These are phyloP conservation scores for Penaeus japonicus DNA, from an alignment of 1,140 invertebrate genomes.

Conservation along the genomic window DNA sequence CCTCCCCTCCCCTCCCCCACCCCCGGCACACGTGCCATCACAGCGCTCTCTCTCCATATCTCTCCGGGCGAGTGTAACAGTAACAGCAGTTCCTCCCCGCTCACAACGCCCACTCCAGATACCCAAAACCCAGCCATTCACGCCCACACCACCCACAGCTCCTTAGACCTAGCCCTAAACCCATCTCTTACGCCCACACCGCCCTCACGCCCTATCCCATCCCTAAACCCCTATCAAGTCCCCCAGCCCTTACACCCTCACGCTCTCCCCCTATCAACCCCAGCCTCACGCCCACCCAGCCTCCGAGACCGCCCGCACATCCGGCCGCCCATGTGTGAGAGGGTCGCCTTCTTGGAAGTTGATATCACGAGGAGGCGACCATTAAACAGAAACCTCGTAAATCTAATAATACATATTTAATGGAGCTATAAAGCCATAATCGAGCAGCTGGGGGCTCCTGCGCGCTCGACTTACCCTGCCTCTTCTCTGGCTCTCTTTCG, in stretches of 20 bases:
- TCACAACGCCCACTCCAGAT: no score
- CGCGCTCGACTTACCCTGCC: neutral
- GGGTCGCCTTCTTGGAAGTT: conserved; percentile 1
- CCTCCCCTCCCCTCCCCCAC: neutral
- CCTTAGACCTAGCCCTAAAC: no score
- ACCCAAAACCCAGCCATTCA: no score
- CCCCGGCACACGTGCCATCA: neutral
- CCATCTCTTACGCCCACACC: no score
- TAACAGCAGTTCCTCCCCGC: no score
- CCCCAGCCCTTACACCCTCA: neutral
- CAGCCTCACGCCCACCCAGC: neutral
- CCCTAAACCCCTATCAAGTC: neutral
- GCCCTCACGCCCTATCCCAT: neutral
- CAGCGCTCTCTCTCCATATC: no score
- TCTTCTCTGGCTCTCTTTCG: neutral
- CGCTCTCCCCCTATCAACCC: neutral
- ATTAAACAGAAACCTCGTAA: conserved; percentile 39
- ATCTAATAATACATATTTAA: conserved; percentile 54
- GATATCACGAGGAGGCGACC: conserved; percentile 29
- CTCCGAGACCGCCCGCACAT: neutral
- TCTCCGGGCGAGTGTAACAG: no score
- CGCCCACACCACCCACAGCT: no score
- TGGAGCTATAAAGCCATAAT: conserved; percentile 41
- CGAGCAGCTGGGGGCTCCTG: conserved; percentile 33
- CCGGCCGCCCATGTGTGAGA: neutral